phyloP scores from a whole-genome alignment of 2,113 vertebrate genomes.

The Fregetta grallaria region DNA sequence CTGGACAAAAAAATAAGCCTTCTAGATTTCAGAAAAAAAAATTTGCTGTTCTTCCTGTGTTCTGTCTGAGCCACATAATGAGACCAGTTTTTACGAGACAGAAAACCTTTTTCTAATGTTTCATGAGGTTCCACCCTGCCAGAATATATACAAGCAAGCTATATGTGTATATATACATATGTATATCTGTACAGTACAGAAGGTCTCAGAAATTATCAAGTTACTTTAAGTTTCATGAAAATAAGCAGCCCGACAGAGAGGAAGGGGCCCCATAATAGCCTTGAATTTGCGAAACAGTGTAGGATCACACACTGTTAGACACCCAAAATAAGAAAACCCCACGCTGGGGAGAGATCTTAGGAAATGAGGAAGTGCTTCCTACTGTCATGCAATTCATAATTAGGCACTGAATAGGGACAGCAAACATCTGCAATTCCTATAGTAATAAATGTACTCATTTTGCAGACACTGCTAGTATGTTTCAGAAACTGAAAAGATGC shows the following conservation, averaged over 20 bases:
- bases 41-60: neutral
- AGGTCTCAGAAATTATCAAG: neutral
- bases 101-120: neutral
- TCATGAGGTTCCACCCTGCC: neutral
- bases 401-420: neutral
- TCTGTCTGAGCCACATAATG: neutral
- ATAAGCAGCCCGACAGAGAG: neutral
- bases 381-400: neutral
- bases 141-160: neutral
- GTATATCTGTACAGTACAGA: rapidly evolving
- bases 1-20: neutral
- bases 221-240: neutral
- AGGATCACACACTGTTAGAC: neutral
- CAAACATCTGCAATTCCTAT: neutral
- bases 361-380: neutral
- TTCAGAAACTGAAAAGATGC: neutral
- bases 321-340: neutral
- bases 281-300: neutral
- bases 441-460: neutral
- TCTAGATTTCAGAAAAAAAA: neutral
- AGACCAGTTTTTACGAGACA: neutral
- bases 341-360: neutral
- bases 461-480: neutral
- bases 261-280: neutral
- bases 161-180: rapidly evolving